phyloP scores from a whole-genome alignment of 2,888 invertebrate species.

The Patella caerulea region DNA sequence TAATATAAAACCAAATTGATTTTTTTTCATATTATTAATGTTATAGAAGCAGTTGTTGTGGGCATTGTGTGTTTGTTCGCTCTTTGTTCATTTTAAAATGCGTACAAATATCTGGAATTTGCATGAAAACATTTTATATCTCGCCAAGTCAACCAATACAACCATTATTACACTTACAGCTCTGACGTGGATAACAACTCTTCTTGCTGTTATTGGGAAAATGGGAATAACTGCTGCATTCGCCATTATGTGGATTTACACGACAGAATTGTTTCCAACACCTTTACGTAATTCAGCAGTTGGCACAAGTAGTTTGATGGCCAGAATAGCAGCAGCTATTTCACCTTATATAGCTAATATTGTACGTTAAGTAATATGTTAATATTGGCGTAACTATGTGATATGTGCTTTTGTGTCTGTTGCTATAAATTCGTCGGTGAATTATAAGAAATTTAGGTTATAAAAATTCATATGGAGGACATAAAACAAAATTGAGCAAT shows the following conservation, averaged over 20 bases:
- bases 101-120: no score
- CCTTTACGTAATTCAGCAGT: neutral
- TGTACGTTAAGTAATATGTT: neutral
- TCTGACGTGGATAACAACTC: neutral
- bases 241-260: neutral
- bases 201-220: neutral
- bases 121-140: no score
- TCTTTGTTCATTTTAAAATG: no score
- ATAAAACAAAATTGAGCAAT: neutral
- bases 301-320: conserved; percentile 1
- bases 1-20: no score
- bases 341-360: neutral
- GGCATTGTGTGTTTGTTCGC: no score
- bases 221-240: neutral
- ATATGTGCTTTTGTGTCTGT: no score
- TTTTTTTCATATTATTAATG: no score
- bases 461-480: no score
- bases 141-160: no score
- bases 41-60: no score
- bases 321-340: neutral
- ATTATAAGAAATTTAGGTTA: no score
- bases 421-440: no score
- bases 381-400: neutral
- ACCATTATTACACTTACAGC: neutral
- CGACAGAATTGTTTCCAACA: neutral